Percentiles rank a stretch among this genome's conserved stretches.
Evolutionary conservation across 1,140 invertebrate genomes (phyloP).

Genomic region (Musca domestica): DNA sequence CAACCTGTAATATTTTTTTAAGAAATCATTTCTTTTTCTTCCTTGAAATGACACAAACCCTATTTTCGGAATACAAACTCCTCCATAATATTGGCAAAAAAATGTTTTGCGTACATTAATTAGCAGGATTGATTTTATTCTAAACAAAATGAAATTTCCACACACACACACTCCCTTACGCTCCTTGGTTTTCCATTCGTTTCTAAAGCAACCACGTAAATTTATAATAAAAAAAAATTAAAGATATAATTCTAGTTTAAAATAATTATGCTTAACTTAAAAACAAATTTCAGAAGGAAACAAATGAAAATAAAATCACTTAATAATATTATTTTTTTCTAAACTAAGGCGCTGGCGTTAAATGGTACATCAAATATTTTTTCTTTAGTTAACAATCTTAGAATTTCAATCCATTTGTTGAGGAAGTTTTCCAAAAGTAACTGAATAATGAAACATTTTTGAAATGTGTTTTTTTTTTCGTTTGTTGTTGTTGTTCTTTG

Average conservation of each 20-base stretch:
- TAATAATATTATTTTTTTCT: not conserved
- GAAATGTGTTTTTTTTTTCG: not conserved
- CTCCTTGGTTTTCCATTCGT: not conserved
- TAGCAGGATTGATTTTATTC: not conserved
- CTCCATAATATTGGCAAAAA: too few relatives aligned
- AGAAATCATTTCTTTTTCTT: too few relatives aligned
- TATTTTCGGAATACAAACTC: too few relatives aligned
- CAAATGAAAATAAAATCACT: not conserved
- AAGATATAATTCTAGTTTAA: constrained; percentile 14
- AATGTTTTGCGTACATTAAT: too few relatives aligned
- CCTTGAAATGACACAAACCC: too few relatives aligned
- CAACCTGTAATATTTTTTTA: too few relatives aligned
- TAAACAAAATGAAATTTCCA: too few relatives aligned
- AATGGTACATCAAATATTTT: not conserved
- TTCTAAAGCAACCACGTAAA: constrained; percentile 12
- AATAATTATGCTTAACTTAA: constrained; percentile 15
- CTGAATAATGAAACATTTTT: not conserved
- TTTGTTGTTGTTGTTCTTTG: constrained; percentile 11
- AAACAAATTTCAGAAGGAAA: not conserved
- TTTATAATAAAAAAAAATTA: constrained; percentile 16
- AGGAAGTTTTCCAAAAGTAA: not conserved
- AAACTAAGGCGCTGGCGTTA: constrained; percentile 14
- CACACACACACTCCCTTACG: not conserved
- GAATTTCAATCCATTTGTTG: not conserved
- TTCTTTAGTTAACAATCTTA: too few relatives aligned